Conservation (phyloP, 2,113 vertebrate genomes). For the Rousettus leschenaultii region DNA sequence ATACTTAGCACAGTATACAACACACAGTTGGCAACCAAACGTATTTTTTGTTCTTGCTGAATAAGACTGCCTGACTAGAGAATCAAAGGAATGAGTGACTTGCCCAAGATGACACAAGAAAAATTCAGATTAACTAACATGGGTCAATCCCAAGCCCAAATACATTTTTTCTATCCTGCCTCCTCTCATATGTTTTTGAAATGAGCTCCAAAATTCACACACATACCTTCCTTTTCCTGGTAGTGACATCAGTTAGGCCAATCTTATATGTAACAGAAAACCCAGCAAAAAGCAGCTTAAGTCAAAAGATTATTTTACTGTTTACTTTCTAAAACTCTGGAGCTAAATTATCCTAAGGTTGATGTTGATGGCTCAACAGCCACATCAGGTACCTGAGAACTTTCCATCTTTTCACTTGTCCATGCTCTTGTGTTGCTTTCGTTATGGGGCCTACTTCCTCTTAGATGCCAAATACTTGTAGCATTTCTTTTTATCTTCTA, state of each 20-base stretch:
- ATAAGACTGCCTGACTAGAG: background rate
- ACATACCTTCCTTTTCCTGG: background rate
- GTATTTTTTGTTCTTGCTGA: background rate
- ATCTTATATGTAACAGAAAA: background rate
- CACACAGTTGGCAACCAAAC: background rate
- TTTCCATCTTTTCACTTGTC: background rate
- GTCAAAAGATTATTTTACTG: background rate
- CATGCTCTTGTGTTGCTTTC: background rate
- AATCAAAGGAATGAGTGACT: background rate
- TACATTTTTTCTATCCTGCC: background rate
- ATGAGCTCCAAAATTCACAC: background rate
- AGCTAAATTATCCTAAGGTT: background rate
- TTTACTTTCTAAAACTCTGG: background rate
- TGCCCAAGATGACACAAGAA: background rate
- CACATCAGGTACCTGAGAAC: background rate
- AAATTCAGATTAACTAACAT: background rate
- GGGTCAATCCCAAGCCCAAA: background rate
- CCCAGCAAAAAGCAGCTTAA: background rate
- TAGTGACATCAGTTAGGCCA: background rate
- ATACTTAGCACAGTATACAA: background rate
- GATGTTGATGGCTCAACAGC: background rate
- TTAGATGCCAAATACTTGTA: background rate
- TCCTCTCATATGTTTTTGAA: background rate
- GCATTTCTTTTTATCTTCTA: background rate
- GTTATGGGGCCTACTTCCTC: background rate